Base-by-base conservation (phyloP, 2,113 vertebrate species). In the Pygoscelis adeliae region DNA sequence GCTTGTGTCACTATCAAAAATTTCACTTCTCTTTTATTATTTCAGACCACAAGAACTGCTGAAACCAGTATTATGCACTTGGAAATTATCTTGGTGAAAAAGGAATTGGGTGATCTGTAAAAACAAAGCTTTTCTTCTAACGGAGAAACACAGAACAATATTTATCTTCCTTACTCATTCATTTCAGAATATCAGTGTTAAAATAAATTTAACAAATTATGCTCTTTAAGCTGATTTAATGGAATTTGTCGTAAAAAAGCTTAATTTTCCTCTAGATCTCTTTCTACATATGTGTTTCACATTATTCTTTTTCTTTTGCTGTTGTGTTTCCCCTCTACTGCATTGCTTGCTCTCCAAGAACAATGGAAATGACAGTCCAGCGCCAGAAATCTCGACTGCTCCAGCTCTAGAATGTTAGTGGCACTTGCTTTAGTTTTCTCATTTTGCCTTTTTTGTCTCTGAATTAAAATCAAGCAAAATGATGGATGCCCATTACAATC, bases 1-100 rank as follows among this genome's bases (percentile, higher is more conserved):
- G 96, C 80, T 95, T 97, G 93, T 98, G 94, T 65, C 93, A 87
- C 92, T 91, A 80, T 93, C 90, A 96, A 97, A 94, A 97, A 96
- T 98, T 97, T 98, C 95, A 98, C 97, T 98, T 98, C 97, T 97
- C 96, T 94, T 97, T 97, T 98, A 66, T 89, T 94, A 42, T 74
- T 93, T 96, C 89, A 89, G 89, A 96, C 80, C 93, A 91, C 74
- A 87, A 59, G 87, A 96, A 87, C 93, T 89, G 58, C 93, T 96
- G 49, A 91, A 94, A 92, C 69, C 89, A 55, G 59, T 83, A 42
- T 71, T 89, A 58, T 87, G 82, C 67, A 62, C 92, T 95, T 89
- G 84, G 87, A 97, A 80, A 69, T 79, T 49, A 58, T 79, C 50
- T 87, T 73, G 32, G 17, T 95, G 76, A 74, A 79, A 94, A 89